Base-by-base conservation (phyloP, 2,113 vertebrate species). In the Tringa solitaria region DNA sequence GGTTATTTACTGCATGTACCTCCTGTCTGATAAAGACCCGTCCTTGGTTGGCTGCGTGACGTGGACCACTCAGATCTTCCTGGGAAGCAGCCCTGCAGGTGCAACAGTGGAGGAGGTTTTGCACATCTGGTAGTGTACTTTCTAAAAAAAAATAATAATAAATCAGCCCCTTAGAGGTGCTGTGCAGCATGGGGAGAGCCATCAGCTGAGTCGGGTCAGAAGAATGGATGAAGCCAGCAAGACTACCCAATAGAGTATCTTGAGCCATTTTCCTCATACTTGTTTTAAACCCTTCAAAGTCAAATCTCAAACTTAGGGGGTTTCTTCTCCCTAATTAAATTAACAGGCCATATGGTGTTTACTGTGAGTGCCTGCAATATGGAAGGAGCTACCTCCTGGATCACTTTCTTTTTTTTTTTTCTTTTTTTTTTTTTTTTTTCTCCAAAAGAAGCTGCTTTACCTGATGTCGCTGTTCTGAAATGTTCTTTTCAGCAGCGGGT, bases 271-370 rank as follows among this genome's bases (percentile, higher is more conserved):
- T 95, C 90, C 90, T 97, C 89, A 77, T 95, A 60, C 94, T 96
- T 93, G 79, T 96, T 96, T 95, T 80, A 95, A 97, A 88, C 76
- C 59, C 84, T 96, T 85, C 91, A 97, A 98, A 98, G 96, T 97
- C 94, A 96, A 91, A 93, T 95, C 90, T 93, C 88, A 89, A 97
- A 98, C 96, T 97, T 97, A 50, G 90, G 94, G 93, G 84, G 82
- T 97, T 96, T 96, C 95, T 94, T 98, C 93, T 97, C 95, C 97
- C 96, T 96, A 89, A 97, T 98, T 98, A 97, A 97, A 97, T 97
- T 97, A 98, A 93, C 93, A 97, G 94, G 89, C 97, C 98, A 97
- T 98, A 97, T 98, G 97, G 97, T 98, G 97, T 98, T 98, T 98
- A 96, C 97, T 94, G 95, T 97, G 93, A 84, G 87, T 7, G 90